Conservation (phyloP, 2,888 invertebrate species). For the Ectobius pallidus region DNA sequence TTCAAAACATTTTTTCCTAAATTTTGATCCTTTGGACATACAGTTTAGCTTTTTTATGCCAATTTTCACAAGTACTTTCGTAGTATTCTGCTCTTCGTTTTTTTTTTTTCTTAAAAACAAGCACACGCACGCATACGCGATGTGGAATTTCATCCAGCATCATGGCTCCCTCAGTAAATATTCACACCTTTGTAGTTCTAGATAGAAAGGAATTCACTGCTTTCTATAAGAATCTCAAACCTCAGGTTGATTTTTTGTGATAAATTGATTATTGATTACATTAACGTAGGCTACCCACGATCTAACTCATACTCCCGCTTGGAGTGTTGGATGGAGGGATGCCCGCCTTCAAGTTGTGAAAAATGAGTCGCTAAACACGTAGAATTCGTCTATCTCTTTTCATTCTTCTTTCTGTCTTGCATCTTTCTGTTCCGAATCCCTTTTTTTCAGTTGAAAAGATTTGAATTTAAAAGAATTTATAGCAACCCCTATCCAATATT, state of each 20-base stretch:
- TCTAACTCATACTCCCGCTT: not conserved
- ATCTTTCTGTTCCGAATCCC: not conserved
- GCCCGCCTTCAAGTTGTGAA: constrained; percentile 38
- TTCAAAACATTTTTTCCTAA: no score
- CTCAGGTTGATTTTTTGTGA: constrained; percentile 48
- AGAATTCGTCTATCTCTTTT: constrained; percentile 24
- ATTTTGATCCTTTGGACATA: no score
- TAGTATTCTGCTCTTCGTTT: no score
- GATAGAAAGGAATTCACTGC: constrained; percentile 16
- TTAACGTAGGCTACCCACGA: constrained; percentile 25
- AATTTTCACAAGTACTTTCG: no score
- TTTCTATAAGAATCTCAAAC: not conserved
- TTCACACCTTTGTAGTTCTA: no score
- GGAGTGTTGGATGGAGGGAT: constrained; percentile 3
- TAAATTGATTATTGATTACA: constrained; percentile 50
- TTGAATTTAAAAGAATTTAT: not conserved
- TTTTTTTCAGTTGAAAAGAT: constrained; percentile 14
- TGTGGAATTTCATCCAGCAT: no score
- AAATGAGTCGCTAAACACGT: constrained; percentile 43
- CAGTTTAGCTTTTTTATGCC: no score
- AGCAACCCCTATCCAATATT: not conserved
- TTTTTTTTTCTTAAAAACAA: no score
- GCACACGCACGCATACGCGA: no score
- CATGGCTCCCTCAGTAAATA: no score
- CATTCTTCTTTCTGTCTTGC: not conserved